Evolutionary conservation across 1,140 invertebrate species (phyloP).

Genomic region (Acromyrmex echinatior): DNA sequence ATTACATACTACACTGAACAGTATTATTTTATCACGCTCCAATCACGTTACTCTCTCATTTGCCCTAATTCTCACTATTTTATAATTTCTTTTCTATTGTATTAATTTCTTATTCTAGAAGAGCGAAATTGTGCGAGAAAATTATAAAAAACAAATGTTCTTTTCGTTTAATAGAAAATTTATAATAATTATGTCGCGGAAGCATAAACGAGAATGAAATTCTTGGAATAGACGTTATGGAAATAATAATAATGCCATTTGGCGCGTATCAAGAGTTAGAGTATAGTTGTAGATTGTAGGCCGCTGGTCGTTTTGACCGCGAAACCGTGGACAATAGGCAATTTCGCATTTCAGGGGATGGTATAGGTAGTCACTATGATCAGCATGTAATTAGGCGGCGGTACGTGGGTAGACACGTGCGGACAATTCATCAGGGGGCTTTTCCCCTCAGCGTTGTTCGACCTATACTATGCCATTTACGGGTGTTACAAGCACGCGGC

Average conservation of each 20-base stretch:
- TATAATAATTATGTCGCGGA: not conserved
- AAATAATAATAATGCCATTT: conserved; percentile 63
- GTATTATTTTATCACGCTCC: no score
- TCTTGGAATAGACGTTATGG: not conserved
- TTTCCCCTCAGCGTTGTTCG: conserved; percentile 75
- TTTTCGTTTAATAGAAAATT: not conserved
- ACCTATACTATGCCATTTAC: conserved; percentile 81
- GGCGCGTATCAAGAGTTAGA: conserved; percentile 68
- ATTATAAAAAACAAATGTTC: not conserved
- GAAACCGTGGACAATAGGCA: conserved; percentile 82
- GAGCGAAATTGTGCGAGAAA: not conserved
- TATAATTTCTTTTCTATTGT: no score
- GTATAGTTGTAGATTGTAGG: conserved; percentile 62
- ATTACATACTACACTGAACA: no score
- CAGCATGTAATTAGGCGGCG: conserved; percentile 86
- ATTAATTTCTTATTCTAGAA: not conserved
- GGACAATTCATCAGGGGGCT: conserved; percentile 86
- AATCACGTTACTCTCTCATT: no score
- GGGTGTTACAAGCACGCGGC: conserved; percentile 82
- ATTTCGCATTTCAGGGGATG: conserved; percentile 82
- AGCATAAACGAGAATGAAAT: not conserved
- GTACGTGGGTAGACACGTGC: conserved; percentile 85
- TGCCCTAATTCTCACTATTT: no score
- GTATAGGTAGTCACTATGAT: conserved; percentile 84
- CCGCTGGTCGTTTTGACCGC: conserved; percentile 78